Base-by-base conservation (phyloP, 2,113 vertebrate genomes). In the Sinocyclocheilus anshuiensis region DNA sequence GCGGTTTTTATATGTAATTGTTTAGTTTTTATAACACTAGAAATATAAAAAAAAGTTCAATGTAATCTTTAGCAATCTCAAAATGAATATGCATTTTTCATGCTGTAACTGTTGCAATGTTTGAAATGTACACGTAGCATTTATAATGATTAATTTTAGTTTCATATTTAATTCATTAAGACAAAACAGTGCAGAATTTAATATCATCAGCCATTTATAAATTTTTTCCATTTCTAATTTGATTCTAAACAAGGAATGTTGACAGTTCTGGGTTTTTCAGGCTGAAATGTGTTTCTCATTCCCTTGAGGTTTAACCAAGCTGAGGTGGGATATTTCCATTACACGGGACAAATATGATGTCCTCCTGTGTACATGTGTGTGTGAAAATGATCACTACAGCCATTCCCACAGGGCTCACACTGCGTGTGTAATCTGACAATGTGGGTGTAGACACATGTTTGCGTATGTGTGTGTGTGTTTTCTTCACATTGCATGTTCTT, bases 321-420 rank as follows among this genome's bases (percentile, higher is more conserved):
- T 81, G 24, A 65, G n/a, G 39, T 81, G 79, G 61, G 61, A 81
- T 48, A 67, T 81, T 81, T 81, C 79, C 59, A 81, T 81, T 67
- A 81, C 59, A 67, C 8, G 24, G 59, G 39, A 81, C 79, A 81
- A 81, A 67, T 81, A 65, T 65, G 79, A 81, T n/a, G 8, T 81
- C 59, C 79, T 63, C 79, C 79, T 26, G 59, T 76, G 69, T 74
- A 26, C 55, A 84, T 57, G n/a, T 6, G 36, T 42, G 83, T 76
- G 67, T 84, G 83, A 75, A 72, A 69, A 59, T 55, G 12, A 57
- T 72, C 53, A 84, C 71, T n/a, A n/a, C 8, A 84, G 53, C 39
- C 79, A 45, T 81, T 81, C 39, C 79, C 59, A 48, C 13, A 65
- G 39, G 72, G 55, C 33, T 42, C 83, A 84, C 53, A 76, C 71